Evolutionary conservation across 2,797 vertebrate genomes (phyloP).

Genomic region (Oryzias sinensis): DNA sequence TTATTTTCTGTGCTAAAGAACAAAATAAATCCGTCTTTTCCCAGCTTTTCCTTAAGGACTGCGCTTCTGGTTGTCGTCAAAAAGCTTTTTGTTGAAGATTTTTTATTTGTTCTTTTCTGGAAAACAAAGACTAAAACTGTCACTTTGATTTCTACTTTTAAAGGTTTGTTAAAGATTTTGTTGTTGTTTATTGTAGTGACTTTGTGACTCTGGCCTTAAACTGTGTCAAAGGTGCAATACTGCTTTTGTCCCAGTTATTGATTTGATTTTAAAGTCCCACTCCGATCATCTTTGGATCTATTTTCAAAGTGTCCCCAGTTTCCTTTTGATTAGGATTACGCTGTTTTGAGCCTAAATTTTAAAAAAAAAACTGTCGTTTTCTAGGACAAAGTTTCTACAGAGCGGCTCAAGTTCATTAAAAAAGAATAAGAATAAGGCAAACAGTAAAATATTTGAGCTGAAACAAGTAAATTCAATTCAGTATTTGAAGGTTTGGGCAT

Average conservation of each 20-base stretch:
- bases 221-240: slow-evolving; percentile 51
- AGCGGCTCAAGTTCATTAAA: too few relatives aligned
- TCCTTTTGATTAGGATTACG: too few relatives aligned
- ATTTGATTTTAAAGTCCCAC: too few relatives aligned
- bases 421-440: too few relatives aligned
- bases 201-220: slow-evolving; percentile 70
- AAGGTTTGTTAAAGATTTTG: slow-evolving; percentile 17
- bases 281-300: too few relatives aligned
- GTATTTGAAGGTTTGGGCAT: too few relatives aligned
- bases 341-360: too few relatives aligned
- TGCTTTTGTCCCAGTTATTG: slow-evolving; percentile 14
- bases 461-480: too few relatives aligned
- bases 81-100: slow-evolving; percentile 11
- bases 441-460: too few relatives aligned
- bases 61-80: slow-evolving; percentile 16
- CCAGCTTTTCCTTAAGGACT: slow-evolving; percentile 38
- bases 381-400: too few relatives aligned
- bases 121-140: slow-evolving; percentile 15
- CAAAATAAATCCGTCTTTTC: slow-evolving; percentile 17
- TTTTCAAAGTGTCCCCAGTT: too few relatives aligned
- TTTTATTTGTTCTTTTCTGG: slow-evolving; percentile 28
- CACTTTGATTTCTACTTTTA: slow-evolving; percentile 13
- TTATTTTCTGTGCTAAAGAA: slow-evolving; percentile 49
- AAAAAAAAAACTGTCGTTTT: too few relatives aligned
- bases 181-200: slow-evolving; percentile 24